Evolutionary conservation across 2,797 vertebrate species (phyloP).

Genomic region (Podarcis siculus): DNA sequence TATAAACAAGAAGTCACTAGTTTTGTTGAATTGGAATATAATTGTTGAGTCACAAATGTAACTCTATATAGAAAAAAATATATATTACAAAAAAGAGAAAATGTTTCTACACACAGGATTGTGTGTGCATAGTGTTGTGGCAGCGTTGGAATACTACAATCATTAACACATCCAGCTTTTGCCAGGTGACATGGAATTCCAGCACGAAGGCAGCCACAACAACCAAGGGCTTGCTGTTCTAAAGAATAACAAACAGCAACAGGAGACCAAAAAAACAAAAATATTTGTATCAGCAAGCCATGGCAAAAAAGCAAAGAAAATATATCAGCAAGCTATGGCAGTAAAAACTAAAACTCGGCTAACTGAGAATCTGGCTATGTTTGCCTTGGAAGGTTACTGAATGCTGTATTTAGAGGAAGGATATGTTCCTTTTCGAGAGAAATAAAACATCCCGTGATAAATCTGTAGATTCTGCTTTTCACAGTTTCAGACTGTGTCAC

Average conservation of each 20-base stretch:
- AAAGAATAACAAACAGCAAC: not conserved
- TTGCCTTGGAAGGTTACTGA: not conserved
- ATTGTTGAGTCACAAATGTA: too few relatives aligned
- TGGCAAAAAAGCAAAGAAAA: not conserved
- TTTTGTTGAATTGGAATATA: too few relatives aligned
- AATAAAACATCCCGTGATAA: not conserved
- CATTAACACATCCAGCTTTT: not conserved
- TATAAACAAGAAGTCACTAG: too few relatives aligned
- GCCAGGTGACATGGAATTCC: not conserved
- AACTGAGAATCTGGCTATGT: not conserved
- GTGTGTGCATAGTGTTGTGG: not conserved
- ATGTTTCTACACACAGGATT: too few relatives aligned
- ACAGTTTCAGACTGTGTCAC: not conserved
- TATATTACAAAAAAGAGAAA: not conserved
- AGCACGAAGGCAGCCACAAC: not conserved
- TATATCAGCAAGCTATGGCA: not conserved
- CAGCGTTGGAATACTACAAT: not conserved
- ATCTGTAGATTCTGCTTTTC: not conserved
- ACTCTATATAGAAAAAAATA: too few relatives aligned
- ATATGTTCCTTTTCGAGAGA: not conserved
- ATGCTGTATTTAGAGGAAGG: not conserved
- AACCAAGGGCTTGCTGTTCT: not conserved
- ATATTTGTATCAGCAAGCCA: too few relatives aligned
- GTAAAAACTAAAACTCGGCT: not conserved
- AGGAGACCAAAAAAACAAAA: not conserved